Evolutionary conservation across 2,113 vertebrate genomes (phyloP).

Genomic region (Laticauda colubrina): DNA sequence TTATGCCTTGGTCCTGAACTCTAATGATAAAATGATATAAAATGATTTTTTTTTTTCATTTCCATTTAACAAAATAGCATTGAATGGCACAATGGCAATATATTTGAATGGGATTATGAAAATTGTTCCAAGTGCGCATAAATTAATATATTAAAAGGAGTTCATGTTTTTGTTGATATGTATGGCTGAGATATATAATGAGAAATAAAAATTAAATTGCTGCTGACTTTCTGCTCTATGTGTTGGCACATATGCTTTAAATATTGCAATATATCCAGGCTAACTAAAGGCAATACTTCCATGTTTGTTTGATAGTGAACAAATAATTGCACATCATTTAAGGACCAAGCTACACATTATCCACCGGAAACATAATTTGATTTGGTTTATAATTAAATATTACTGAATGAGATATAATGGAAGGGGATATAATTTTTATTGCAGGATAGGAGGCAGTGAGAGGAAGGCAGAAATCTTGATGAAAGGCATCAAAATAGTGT

Average conservation of each 20-base stretch:
- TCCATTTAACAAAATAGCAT: neutral
- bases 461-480: neutral
- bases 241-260: neutral
- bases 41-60: neutral
- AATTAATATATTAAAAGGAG: neutral
- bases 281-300: neutral
- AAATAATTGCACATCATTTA: neutral
- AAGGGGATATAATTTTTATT: neutral
- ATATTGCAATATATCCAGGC: neutral
- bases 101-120: neutral
- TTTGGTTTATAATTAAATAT: neutral
- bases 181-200: neutral
- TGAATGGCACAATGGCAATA: neutral
- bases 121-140: neutral
- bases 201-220: neutral
- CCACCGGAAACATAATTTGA: neutral
- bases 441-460: neutral
- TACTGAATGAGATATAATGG: neutral
- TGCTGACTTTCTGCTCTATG: neutral
- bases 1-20: neutral
- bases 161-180: neutral
- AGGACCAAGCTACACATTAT: neutral
- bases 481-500: neutral
- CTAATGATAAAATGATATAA: neutral
- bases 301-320: neutral